A percentile compares a stretch with the other conserved stretches of the same genome.
These are phyloP conservation scores for Bombus polaris DNA, from an alignment of 1,140 invertebrate species.

Conservation along the genomic window DNA sequence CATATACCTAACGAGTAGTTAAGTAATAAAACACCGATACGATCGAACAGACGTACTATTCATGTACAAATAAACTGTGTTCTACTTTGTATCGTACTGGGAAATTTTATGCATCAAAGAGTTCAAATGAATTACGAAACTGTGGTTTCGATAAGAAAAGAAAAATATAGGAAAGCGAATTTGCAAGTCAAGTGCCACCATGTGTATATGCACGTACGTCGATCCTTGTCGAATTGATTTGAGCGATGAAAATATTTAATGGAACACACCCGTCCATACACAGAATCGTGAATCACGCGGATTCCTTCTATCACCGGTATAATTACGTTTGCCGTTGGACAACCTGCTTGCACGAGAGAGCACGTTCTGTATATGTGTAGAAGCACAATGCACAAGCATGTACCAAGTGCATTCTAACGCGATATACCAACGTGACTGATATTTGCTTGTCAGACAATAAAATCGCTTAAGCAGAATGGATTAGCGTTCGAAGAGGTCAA, in stretches of 20 bases:
- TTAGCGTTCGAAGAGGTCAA: neutral
- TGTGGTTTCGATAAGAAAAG: neutral
- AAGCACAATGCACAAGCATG: too few relatives aligned
- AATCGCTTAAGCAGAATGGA: constrained; percentile 24
- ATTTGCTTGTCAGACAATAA: constrained; percentile 27
- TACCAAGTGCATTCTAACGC: neutral
- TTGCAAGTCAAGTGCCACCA: constrained; percentile 16
- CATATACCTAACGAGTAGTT: too few relatives aligned
- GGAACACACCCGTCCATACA: constrained; percentile 1
- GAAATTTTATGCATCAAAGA: neutral
- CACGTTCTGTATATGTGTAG: neutral
- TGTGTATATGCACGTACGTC: neutral
- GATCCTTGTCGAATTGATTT: neutral
- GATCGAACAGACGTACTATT: neutral
- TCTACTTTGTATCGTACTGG: neutral
- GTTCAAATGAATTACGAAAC: neutral
- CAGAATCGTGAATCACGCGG: constrained; percentile 30
- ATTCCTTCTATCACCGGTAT: constrained; percentile 62
- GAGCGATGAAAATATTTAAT: neutral
- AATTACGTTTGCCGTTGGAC: constrained; percentile 65
- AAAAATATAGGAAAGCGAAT: neutral
- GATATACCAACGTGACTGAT: constrained; percentile 18
- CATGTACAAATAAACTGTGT: neutral
- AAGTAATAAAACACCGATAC: neutral
- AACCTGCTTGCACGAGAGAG: constrained; percentile 37